phyloP scores from a whole-genome alignment of 37 sponge, comb jelly and placozoan genomes.

The Hexactinellida sp. region DNA sequence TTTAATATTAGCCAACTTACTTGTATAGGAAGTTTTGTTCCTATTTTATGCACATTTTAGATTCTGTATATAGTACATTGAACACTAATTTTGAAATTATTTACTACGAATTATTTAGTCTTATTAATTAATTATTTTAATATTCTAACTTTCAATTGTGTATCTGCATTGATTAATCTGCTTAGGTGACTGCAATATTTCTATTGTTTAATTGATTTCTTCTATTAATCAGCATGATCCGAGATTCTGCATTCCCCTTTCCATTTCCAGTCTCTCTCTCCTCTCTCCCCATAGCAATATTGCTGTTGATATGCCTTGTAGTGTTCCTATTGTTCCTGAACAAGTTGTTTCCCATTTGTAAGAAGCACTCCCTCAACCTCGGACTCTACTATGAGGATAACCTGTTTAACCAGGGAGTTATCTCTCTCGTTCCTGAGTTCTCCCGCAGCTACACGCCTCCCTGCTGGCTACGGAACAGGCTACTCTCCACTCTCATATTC shows the following conservation, averaged over 20 bases:
- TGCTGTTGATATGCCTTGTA: neutral
- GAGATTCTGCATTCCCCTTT: neutral
- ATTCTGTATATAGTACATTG: no score
- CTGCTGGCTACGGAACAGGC: neutral
- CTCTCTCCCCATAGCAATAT: neutral
- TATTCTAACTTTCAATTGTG: no score
- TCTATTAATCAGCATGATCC: neutral
- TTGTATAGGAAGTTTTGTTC: no score
- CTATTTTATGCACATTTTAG: no score
- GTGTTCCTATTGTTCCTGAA: neutral
- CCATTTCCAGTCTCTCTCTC: neutral
- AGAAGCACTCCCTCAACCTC: neutral
- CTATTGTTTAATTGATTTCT: no score
- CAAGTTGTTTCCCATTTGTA: neutral
- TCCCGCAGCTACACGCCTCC: neutral
- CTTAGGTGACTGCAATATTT: no score
- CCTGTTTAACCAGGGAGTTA: neutral
- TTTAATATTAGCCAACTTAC: no score
- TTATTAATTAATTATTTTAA: no score
- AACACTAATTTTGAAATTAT: no score
- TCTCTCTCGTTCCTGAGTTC: neutral
- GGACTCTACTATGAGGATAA: neutral
- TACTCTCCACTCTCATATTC: neutral
- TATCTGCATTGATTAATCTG: no score
- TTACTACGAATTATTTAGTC: no score